Percentiles rank a stretch among this genome's conserved stretches.
Evolutionary conservation across 2,888 invertebrate species (phyloP).

Genomic region (Mellilla xanthometata): DNA sequence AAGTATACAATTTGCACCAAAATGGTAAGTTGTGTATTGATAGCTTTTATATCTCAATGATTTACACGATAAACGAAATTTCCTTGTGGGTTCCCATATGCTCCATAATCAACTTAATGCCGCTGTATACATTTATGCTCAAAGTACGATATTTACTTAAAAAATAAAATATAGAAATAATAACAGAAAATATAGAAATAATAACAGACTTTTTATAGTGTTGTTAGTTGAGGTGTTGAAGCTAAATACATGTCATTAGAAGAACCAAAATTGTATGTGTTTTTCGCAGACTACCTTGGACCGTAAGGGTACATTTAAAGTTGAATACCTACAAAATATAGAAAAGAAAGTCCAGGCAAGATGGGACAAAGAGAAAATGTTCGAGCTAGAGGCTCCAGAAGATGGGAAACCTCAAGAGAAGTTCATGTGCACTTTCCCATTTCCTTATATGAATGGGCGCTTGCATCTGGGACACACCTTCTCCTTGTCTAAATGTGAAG

Average conservation of each 20-base stretch:
- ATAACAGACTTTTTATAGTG: no score
- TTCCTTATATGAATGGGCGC: constrained; percentile 99
- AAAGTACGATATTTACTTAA: no score
- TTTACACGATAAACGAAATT: no score
- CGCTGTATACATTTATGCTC: no score
- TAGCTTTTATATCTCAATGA: no score
- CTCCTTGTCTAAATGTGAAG: constrained; percentile 98
- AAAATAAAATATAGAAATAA: no score
- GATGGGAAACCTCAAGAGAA: constrained; percentile 87
- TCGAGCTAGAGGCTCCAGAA: constrained; percentile 91
- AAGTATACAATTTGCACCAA: neutral
- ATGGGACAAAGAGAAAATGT: constrained; percentile 92
- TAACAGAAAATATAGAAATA: no score
- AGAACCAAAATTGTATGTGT: no score
- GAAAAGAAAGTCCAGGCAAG: constrained; percentile 92
- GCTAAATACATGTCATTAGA: no score
- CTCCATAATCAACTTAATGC: no score
- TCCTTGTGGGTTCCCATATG: no score
- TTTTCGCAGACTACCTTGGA: constrained; percentile 59
- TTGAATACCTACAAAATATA: constrained; percentile 94
- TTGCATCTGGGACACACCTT: constrained; percentile 99
- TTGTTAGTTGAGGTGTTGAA: no score
- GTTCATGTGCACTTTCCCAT: constrained; percentile 97
- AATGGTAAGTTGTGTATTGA: constrained; percentile 4
- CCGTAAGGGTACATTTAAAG: constrained; percentile 97